Base-by-base conservation (phyloP, 2,797 vertebrate species). In the Hoplostethus atlanticus region DNA sequence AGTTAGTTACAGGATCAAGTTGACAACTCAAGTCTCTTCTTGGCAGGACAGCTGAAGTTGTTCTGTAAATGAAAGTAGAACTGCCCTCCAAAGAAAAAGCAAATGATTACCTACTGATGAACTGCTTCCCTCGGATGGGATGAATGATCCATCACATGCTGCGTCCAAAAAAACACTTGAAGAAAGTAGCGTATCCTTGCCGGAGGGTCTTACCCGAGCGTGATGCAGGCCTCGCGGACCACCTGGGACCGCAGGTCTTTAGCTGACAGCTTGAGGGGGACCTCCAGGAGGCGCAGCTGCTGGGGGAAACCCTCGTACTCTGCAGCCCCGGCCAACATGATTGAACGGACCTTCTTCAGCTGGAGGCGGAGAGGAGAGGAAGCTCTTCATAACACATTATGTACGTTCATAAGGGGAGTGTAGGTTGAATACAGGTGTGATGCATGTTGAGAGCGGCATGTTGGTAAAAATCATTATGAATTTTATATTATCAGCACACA, bases 191-290 rank as follows among this genome's bases (percentile, higher is more conserved):
- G 12, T 17, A 13, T 53, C 9, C n/a, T 38, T 1, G 13, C 3
- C 2, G 16, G 3, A 0, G 2, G 6, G 31, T 71, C 91, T 92
- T 90, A 99, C 98, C 98, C 98, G 71, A 99, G 85, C 0, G 98
- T 99, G 94, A 99, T 97, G 91, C 98, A 99, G 90, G 98, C 97
- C 85, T 99, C 98, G 3, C 98, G 94, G 51, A 99, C 98, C 62
- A 99, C 98, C 93, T 99, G 97, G 56, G 98, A 99, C 44, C 98
- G 95, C 80, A 99, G 91, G 71, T 99, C 98, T 94, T 98, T 99
- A 73, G 97, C 97, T 0, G 98, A 99, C 76, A 97, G 90, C 83
- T 99, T 99, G 81, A 99, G 95, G 0, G 98, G 94, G 76, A 95
- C 95, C 53, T 99, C 98, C 77, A 99, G 84, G 82, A 97, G 95